Conservation (phyloP, 2,113 vertebrate genomes). For the Leptobrachium ailaonicum region DNA sequence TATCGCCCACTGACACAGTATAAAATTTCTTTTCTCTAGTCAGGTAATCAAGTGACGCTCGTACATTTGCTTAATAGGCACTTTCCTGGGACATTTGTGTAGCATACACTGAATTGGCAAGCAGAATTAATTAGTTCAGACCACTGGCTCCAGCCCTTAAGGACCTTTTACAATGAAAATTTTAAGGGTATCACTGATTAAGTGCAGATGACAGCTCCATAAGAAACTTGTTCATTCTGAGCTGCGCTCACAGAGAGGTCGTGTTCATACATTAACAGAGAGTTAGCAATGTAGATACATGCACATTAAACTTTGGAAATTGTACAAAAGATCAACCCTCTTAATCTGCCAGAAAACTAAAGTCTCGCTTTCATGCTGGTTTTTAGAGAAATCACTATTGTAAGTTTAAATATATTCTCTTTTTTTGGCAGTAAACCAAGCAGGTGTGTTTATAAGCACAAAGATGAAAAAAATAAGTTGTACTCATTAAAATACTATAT, state of each 20-base stretch:
- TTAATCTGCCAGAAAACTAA: too few relatives aligned
- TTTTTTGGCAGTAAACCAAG: too few relatives aligned
- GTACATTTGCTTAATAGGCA: slow-evolving; percentile 1
- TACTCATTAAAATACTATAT: too few relatives aligned
- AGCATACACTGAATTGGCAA: not conserved
- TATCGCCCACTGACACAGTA: not conserved
- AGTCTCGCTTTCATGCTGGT: too few relatives aligned
- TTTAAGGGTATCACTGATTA: not conserved
- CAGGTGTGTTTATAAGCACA: too few relatives aligned
- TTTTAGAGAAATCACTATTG: too few relatives aligned
- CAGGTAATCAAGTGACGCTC: slow-evolving; percentile 6
- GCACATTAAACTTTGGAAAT: too few relatives aligned
- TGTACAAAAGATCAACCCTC: too few relatives aligned
- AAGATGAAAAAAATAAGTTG: too few relatives aligned
- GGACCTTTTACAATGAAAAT: not conserved
- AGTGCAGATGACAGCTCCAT: not conserved
- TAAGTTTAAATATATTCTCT: too few relatives aligned
- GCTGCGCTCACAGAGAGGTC: not conserved
- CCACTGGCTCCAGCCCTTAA: slow-evolving; percentile 3
- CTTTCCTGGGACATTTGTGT: slow-evolving; percentile 9
- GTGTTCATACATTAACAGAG: not conserved
- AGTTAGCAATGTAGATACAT: not conserved
- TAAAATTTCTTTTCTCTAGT: not conserved
- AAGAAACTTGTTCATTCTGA: not conserved
- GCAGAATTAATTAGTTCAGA: slow-evolving; percentile 19